phyloP scores from a whole-genome alignment of 2,113 vertebrate genomes.

The Suricata suricatta region DNA sequence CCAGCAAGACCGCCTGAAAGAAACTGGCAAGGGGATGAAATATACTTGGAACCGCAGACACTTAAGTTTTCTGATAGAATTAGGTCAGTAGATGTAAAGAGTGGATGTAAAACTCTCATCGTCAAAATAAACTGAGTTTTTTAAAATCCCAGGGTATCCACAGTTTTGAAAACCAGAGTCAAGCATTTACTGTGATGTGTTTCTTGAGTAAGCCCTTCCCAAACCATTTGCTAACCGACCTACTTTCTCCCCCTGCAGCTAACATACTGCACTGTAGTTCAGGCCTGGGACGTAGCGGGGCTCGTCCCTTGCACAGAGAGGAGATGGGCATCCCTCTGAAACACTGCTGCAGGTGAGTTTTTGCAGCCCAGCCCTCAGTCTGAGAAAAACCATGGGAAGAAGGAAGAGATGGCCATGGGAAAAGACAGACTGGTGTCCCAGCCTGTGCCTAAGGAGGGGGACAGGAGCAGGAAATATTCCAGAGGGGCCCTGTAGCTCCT shows the following conservation, averaged over 20 bases:
- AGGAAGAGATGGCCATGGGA: not conserved
- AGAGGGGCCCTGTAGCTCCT: not conserved
- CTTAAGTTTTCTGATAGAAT: not conserved
- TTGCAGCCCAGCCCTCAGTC: not conserved
- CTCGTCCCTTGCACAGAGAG: not conserved
- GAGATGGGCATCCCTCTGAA: not conserved
- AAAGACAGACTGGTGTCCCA: not conserved
- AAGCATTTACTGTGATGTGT: not conserved
- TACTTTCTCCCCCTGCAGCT: not conserved
- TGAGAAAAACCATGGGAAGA: not conserved
- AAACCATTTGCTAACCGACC: constrained; percentile 16
- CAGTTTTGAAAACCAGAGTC: not conserved
- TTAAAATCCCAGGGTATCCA: not conserved
- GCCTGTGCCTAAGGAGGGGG: not conserved
- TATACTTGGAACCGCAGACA: not conserved
- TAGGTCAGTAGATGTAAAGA: not conserved
- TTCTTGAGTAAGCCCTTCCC: constrained; percentile 9
- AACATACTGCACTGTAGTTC: not conserved
- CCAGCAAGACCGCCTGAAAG: not conserved
- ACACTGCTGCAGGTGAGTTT: not conserved
- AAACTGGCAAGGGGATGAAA: not conserved
- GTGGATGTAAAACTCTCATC: not conserved
- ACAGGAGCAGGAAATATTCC: accelerated
- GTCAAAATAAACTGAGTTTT: constrained; percentile 24
- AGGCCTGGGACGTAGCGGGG: not conserved